A percentile compares a stretch with the other conserved stretches of the same genome.
Conservation (phyloP, 2,797 vertebrate genomes). For the Poliocrania exsul region DNA sequence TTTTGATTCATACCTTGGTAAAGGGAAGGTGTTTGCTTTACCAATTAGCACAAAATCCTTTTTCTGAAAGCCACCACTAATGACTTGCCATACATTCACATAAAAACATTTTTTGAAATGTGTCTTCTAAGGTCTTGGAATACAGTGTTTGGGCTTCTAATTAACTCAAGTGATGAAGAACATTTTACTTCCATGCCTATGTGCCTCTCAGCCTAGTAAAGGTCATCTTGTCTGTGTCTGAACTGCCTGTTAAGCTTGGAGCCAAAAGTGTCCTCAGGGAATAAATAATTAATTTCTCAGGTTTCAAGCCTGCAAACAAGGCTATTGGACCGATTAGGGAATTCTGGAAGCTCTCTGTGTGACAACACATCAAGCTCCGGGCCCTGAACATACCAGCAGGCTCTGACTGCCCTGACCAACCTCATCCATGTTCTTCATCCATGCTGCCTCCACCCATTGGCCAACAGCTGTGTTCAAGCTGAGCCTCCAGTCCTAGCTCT, state of each 20-base stretch:
- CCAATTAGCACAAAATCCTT: not conserved
- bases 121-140: not conserved
- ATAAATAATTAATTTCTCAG: not conserved
- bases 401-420: too few relatives aligned
- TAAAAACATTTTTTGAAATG: not conserved
- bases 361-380: too few relatives aligned
- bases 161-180: not conserved
- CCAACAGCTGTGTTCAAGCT: not conserved
- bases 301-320: too few relatives aligned
- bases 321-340: too few relatives aligned
- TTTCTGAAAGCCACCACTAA: not conserved
- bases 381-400: too few relatives aligned
- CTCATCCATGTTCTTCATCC: too few relatives aligned
- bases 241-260: not conserved
- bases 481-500: not conserved
- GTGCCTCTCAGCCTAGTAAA: not conserved
- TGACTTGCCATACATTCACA: not conserved
- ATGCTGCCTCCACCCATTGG: too few relatives aligned
- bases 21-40: not conserved
- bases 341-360: too few relatives aligned
- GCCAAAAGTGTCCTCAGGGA: not conserved
- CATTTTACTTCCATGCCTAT: not conserved
- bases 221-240: not conserved
- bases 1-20: not conserved
- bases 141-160: not conserved